Conservation (phyloP, 2,888 invertebrate genomes). For the Catocala sponsa region DNA sequence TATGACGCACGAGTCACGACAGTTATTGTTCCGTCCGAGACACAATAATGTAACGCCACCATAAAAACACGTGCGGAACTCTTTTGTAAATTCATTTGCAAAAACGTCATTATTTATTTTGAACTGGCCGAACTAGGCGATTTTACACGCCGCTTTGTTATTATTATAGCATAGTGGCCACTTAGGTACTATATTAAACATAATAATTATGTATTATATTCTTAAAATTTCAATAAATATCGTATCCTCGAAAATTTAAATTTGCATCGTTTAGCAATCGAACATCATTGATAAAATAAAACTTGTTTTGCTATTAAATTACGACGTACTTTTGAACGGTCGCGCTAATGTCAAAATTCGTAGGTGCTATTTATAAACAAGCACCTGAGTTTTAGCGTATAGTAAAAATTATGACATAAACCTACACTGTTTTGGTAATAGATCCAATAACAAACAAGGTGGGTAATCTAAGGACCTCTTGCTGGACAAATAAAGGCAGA, state of each 20-base stretch:
- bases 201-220: too few species aligned
- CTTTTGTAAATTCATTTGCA: too few species aligned
- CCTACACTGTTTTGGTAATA: slow-evolving; percentile 14
- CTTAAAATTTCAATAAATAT: too few species aligned
- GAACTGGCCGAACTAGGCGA: too few species aligned
- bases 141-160: too few species aligned
- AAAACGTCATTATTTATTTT: too few species aligned
- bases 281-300: slow-evolving; percentile 16
- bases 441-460: slow-evolving; percentile 1
- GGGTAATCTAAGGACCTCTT: slow-evolving; percentile 1
- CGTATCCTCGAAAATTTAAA: neutral
- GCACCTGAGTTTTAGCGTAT: slow-evolving; percentile 53
- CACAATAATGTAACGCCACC: too few species aligned
- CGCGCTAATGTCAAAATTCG: slow-evolving; percentile 59
- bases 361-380: slow-evolving; percentile 72
- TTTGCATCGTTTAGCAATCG: slow-evolving; percentile 10
- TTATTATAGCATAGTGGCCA: too few species aligned
- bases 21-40: too few species aligned
- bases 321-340: slow-evolving; percentile 52
- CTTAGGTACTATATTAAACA: too few species aligned
- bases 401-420: slow-evolving; percentile 57
- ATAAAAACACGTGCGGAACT: too few species aligned
- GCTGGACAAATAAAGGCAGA: slow-evolving; percentile 21
- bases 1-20: too few species aligned
- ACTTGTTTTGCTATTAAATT: slow-evolving; percentile 15